phyloP scores from a whole-genome alignment of 1,140 invertebrate genomes.

The Aporrectodea caliginosa region DNA sequence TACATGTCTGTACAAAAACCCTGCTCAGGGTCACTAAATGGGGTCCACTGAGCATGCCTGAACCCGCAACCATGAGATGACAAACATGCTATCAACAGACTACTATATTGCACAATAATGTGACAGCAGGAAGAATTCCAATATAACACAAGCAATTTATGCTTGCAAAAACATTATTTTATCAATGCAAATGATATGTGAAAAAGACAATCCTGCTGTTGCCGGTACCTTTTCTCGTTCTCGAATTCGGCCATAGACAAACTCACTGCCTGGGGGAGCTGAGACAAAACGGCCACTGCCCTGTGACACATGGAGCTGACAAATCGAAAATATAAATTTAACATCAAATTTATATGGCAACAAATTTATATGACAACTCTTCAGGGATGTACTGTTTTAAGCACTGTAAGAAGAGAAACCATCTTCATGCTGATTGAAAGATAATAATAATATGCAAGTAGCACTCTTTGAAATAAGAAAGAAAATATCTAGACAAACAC shows the following conservation, averaged over 20 bases:
- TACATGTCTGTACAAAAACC: too few species aligned
- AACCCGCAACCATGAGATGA: not conserved
- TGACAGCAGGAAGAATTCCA: not conserved
- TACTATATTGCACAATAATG: not conserved
- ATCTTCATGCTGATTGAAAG: too few species aligned
- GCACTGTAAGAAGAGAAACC: too few species aligned
- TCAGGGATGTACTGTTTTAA: too few species aligned
- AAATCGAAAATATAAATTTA: not conserved
- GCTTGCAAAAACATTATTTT: not conserved
- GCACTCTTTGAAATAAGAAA: too few species aligned
- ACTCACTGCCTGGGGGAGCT: constrained; percentile 63
- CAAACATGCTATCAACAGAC: not conserved
- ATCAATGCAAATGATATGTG: too few species aligned
- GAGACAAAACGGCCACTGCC: constrained; percentile 75
- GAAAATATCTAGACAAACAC: too few species aligned
- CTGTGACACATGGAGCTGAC: constrained; percentile 72
- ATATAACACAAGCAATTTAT: not conserved
- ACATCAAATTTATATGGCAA: too few species aligned
- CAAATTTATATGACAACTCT: too few species aligned
- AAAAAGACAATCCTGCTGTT: too few species aligned
- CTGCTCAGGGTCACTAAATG: too few species aligned
- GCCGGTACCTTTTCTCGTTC: constrained; percentile 56
- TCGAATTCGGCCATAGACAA: constrained; percentile 65
- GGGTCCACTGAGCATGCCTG: not conserved
- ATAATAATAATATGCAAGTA: too few species aligned